These are phyloP conservation scores for Tetramorium simillimum DNA, from an alignment of 1,140 invertebrate species.

Conservation along the genomic window DNA sequence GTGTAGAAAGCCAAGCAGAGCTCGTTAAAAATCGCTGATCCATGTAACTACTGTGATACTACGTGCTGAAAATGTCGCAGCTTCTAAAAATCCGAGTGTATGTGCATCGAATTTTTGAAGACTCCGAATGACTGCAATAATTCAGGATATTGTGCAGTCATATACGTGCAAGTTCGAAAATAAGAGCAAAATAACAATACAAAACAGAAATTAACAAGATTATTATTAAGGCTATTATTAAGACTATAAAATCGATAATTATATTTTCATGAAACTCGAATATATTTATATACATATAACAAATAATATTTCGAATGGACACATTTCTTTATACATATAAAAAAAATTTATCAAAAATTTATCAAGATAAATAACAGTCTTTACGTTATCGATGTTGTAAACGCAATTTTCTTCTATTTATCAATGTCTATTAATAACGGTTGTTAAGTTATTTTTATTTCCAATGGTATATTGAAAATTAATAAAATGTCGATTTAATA, in stretches of 20 bases:
- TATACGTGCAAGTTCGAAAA: not conserved
- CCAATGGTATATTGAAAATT: not conserved
- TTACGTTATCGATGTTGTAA: not conserved
- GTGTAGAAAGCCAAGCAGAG: not conserved
- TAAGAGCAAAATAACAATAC: not conserved
- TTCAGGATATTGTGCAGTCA: constrained; percentile 9
- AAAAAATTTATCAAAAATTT: constrained; percentile 12
- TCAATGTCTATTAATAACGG: not conserved
- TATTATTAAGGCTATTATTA: not conserved
- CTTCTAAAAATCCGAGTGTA: not conserved
- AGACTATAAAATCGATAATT: not conserved
- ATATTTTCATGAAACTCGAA: not conserved
- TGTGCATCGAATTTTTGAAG: constrained; percentile 49
- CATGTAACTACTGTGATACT: constrained; percentile 45
- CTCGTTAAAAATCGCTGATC: constrained; percentile 61
- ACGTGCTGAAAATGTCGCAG: constrained; percentile 63
- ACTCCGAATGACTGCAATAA: constrained; percentile 15
- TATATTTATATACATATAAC: too few species aligned
- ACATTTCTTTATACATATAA: not conserved
- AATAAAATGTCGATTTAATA: constrained; percentile 40
- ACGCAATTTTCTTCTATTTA: not conserved
- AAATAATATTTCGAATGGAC: not conserved
- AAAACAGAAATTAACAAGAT: not conserved
- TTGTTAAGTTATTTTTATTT: constrained; percentile 23
- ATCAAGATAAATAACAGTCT: not conserved